These are phyloP conservation scores for Sicus ferrugineus DNA, from an alignment of 2,888 invertebrate genomes.

Conservation along the genomic window DNA sequence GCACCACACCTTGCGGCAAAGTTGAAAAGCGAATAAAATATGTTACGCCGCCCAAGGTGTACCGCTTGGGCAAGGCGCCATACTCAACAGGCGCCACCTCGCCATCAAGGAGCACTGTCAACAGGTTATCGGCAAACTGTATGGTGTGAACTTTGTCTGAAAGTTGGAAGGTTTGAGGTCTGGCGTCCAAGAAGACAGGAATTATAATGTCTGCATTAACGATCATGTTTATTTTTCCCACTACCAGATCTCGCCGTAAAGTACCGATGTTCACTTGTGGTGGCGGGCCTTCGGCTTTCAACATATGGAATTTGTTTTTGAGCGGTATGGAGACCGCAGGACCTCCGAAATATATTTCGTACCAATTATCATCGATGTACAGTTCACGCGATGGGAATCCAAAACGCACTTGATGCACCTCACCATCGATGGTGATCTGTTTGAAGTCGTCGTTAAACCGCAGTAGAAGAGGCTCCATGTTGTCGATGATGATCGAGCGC, in stretches of 20 bases:
- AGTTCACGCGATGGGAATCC: slow-evolving; percentile 93
- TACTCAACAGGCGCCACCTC: slow-evolving; percentile 81
- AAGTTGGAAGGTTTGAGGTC: slow-evolving; percentile 80
- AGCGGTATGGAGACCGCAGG: slow-evolving; percentile 83
- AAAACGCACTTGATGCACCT: slow-evolving; percentile 80
- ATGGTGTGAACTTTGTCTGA: slow-evolving; percentile 77
- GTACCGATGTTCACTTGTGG: slow-evolving; percentile 93
- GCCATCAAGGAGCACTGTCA: slow-evolving; percentile 81
- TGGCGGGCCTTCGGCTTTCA: slow-evolving; percentile 88
- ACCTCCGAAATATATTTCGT: slow-evolving; percentile 92
- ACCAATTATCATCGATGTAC: slow-evolving; percentile 87
- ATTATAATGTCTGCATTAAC: slow-evolving; percentile 81
- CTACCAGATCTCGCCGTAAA: slow-evolving; percentile 81
- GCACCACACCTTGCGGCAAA: slow-evolving; percentile 75
- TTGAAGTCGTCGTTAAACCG: slow-evolving; percentile 76
- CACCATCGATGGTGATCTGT: slow-evolving; percentile 77
- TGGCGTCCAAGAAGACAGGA: slow-evolving; percentile 84
- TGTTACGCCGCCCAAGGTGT: slow-evolving; percentile 76
- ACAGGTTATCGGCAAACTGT: slow-evolving; percentile 80
- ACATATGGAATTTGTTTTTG: slow-evolving; percentile 76
- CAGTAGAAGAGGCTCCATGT: slow-evolving; percentile 74
- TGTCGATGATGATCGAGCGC: slow-evolving; percentile 78
- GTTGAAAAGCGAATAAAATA: slow-evolving; percentile 84
- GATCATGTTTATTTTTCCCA: slow-evolving; percentile 84
- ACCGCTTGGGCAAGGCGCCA: slow-evolving; percentile 83